phyloP scores from a whole-genome alignment of 2,888 invertebrate genomes.

The Nomada hirtipes region DNA sequence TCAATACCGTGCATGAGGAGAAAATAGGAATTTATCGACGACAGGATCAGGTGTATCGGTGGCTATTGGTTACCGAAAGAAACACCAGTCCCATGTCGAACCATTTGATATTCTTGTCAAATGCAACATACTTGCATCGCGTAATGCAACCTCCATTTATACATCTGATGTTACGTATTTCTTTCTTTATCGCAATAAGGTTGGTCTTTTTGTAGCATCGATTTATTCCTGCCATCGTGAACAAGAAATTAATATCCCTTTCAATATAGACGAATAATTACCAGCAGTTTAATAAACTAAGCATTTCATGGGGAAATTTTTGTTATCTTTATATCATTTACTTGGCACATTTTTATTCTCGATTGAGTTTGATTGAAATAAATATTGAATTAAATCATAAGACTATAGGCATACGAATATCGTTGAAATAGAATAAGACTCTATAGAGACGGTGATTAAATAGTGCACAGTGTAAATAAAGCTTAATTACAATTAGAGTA shows the following conservation, averaged over 20 bases:
- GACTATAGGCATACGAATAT: no score
- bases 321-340: no score
- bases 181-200: neutral
- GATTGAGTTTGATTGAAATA: no score
- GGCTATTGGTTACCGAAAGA: conserved; percentile 21
- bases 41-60: conserved; percentile 5
- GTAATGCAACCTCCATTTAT: conserved; percentile 3
- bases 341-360: no score
- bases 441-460: no score
- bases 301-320: no score
- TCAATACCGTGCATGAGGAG: conserved; percentile 19
- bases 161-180: neutral
- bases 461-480: no score
- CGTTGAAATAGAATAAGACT: no score
- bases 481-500: no score
- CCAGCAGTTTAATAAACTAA: no score
- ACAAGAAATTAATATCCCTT: neutral
- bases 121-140: conserved; percentile 25
- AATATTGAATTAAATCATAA: no score
- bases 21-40: conserved; percentile 42
- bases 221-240: neutral
- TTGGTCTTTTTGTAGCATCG: neutral
- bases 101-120: conserved; percentile 33
- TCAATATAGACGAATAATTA: no score
- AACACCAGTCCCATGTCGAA: conserved; percentile 17